Percentiles rank a stretch among this genome's conserved stretches.
phyloP scores from a whole-genome alignment of 2,113 vertebrate species.

The Puffinus mauretanicus region DNA sequence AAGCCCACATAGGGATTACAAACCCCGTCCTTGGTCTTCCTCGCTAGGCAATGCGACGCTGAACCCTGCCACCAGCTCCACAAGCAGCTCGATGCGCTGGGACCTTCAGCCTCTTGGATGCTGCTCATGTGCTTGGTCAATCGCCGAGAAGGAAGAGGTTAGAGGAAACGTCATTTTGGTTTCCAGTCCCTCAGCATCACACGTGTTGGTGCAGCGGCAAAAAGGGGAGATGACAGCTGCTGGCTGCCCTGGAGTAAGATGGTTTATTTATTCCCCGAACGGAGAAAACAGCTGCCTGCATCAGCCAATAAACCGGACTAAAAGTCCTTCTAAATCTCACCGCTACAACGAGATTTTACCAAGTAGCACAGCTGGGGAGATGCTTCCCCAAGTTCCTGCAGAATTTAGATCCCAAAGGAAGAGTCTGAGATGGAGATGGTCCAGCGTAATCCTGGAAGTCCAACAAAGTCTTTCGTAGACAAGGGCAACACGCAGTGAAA shows the following conservation, averaged over 20 bases:
- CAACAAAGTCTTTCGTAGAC: not conserved
- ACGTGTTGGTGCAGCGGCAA: not conserved
- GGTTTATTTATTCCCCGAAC: not conserved
- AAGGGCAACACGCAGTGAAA: not conserved
- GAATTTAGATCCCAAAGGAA: not conserved
- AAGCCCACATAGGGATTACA: not conserved
- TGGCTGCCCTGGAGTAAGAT: not conserved
- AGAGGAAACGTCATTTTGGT: not conserved
- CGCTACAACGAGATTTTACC: not conserved
- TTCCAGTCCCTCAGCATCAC: not conserved
- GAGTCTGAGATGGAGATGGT: not conserved
- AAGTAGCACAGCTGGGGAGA: not conserved
- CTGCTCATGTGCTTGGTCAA: not conserved
- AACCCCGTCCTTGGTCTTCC: not conserved
- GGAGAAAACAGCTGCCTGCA: not conserved
- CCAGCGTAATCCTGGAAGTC: not conserved
- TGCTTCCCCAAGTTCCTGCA: not conserved
- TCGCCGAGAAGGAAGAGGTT: not conserved
- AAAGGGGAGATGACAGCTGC: not conserved
- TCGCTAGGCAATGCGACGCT: not conserved
- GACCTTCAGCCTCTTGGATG: not conserved
- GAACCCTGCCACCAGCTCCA: not conserved
- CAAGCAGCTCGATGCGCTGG: not conserved
- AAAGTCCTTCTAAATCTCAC: not conserved
- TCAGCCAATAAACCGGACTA: rapidly evolving